Evolutionary conservation across 1,140 invertebrate genomes (phyloP).

Genomic region (Drosophila mauritiana): DNA sequence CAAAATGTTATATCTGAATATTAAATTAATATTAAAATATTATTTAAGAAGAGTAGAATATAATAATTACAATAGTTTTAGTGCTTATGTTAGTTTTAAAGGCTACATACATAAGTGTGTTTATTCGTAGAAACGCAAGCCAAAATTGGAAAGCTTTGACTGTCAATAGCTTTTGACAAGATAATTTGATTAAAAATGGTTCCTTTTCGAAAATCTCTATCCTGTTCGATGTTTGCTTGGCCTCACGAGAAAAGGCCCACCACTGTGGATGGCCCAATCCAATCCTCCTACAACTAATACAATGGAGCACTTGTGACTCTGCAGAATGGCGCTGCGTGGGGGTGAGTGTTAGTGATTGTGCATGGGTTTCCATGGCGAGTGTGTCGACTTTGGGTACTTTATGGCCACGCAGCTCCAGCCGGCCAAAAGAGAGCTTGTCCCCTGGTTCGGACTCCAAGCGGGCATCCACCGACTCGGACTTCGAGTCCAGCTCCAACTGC

Average conservation of each 20-base stretch:
- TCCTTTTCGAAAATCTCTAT: background rate
- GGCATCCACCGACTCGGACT: slow-evolving; percentile 7
- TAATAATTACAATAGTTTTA: too few species aligned
- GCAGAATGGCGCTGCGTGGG: slow-evolving; percentile 67
- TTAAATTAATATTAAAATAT: too few species aligned
- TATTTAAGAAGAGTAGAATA: too few species aligned
- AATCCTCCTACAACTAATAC: slow-evolving; percentile 65
- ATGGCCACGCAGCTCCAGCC: slow-evolving; percentile 70
- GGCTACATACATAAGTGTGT: too few species aligned
- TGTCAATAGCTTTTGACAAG: background rate
- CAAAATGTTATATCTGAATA: too few species aligned
- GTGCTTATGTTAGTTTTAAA: too few species aligned
- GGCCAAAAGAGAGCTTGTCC: slow-evolving; percentile 47
- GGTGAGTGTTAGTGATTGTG: slow-evolving; percentile 54
- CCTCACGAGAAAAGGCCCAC: background rate
- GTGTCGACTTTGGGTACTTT: slow-evolving; percentile 62
- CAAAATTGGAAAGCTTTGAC: background rate
- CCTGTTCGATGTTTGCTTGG: background rate
- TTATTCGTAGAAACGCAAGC: background rate
- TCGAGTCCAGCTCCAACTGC: slow-evolving; percentile 1
- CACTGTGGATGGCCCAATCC: slow-evolving; percentile 4
- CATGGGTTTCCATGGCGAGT: slow-evolving; percentile 19
- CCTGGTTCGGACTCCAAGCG: slow-evolving; percentile 7
- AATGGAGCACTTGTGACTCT: slow-evolving; percentile 78
- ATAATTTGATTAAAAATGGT: background rate